Evolutionary conservation across 2,888 invertebrate genomes (phyloP), one percentile per base, ranked within the genome.

Genomic region (Timandra comae): DNA sequence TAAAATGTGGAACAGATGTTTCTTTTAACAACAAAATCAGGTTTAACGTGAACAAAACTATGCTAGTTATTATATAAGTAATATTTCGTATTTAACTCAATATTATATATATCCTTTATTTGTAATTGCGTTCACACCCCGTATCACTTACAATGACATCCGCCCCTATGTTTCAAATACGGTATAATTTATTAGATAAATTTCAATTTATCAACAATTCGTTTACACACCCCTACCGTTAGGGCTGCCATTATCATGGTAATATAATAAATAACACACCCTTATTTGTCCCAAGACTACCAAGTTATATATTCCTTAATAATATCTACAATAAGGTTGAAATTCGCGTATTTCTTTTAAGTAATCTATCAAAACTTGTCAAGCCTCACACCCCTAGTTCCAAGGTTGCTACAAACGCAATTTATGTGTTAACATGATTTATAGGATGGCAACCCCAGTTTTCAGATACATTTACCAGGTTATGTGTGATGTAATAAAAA

Each of bases 371-470:
- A 67, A 65, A 63, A 69, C 56, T 65, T 60, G 65, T 71, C 67
- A 56, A 53, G 58, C 55, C 53, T 56, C 52, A 44, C 63, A 52
- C 77, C 78, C 73, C 59, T 16, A 52, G 58, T n/a, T 58, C 62
- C 61, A 56, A 70, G 64, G 73, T 65, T 76, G 72, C 64, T 30
- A 40, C 62, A 71, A 59, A 50, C 57, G 63, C 67, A 76, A 80
- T 80, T 79, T 79, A 80, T 80, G 81, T 81, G 81, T 77, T 81
- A 82, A 80, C 79, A 81, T 82, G 81, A 50, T 67, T 73, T 73
- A 77, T 80, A 73, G 74, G 70, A 68, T 69, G 57, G 60, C 70
- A 69, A 53, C 62, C 61, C 64, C 58, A 47, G 42, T 33, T 46
- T 41, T 24, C 10, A 10, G 11, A n/a, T 22, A 22, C 8, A 24